Conservation (phyloP, 2,888 invertebrate species). For the Nemotelus nigrinus region DNA sequence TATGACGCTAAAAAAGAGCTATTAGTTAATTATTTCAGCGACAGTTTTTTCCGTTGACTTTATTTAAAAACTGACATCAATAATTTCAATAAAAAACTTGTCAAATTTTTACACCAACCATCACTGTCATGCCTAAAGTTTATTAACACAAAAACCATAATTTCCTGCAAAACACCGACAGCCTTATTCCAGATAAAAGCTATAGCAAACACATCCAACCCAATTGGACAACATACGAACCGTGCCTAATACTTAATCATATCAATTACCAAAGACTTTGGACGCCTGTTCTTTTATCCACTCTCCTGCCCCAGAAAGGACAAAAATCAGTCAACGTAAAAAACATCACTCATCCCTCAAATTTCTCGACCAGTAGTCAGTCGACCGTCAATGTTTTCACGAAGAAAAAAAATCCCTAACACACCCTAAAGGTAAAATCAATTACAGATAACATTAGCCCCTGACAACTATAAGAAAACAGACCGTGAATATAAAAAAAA, state of each 20-base stretch:
- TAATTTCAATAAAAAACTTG: too few species aligned
- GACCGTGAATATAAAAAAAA: slow-evolving; percentile 5
- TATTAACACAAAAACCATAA: too few species aligned
- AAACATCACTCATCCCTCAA: background rate
- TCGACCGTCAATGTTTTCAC: background rate
- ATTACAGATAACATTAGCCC: slow-evolving; percentile 50
- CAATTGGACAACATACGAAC: background rate
- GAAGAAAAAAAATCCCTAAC: slow-evolving; percentile 26
- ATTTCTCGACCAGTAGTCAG: too few species aligned
- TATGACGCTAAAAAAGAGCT: too few species aligned
- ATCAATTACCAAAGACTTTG: slow-evolving; percentile 23
- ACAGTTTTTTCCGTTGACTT: too few species aligned
- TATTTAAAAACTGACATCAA: too few species aligned
- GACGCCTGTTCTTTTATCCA: background rate
- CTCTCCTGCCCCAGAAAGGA: background rate
- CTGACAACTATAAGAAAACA: slow-evolving; percentile 45
- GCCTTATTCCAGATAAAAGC: too few species aligned
- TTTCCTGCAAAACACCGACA: too few species aligned
- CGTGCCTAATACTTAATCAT: slow-evolving; percentile 29
- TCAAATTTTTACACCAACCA: too few species aligned
- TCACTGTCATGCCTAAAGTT: too few species aligned
- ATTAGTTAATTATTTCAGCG: too few species aligned
- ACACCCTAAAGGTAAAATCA: slow-evolving; percentile 51
- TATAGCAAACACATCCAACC: background rate
- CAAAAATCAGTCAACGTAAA: slow-evolving; percentile 7